phyloP scores from a whole-genome alignment of 2,797 vertebrate genomes.

The Notoglanidium macrostoma region DNA sequence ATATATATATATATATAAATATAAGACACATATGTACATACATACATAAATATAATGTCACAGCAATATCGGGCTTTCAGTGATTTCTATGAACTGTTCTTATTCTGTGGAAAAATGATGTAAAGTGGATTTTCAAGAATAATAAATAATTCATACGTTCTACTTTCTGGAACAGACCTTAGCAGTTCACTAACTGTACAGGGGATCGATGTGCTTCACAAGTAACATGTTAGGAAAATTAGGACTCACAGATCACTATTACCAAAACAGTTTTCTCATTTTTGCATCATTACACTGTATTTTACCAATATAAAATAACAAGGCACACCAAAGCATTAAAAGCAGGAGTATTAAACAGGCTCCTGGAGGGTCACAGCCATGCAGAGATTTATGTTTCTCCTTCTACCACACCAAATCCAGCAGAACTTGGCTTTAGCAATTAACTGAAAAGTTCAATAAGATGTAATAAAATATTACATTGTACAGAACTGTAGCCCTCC shows the following conservation, averaged over 20 bases:
- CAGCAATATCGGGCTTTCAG: too few relatives aligned
- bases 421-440: neutral
- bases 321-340: slow-evolving; percentile 35
- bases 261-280: neutral
- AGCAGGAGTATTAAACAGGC: neutral
- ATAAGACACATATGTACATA: too few relatives aligned
- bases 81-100: too few relatives aligned
- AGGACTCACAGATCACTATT: slow-evolving; percentile 5
- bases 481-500: neutral
- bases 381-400: neutral
- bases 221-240: slow-evolving; percentile 28
- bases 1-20: too few relatives aligned
- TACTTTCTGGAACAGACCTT: neutral
- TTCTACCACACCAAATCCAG: neutral
- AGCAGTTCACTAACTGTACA: neutral
- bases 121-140: neutral
- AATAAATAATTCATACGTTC: neutral
- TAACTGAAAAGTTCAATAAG: neutral
- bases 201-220: slow-evolving; percentile 37
- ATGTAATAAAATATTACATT: neutral
- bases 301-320: slow-evolving; percentile 22
- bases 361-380: neutral
- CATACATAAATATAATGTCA: too few relatives aligned
- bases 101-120: too few relatives aligned
- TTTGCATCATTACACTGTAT: slow-evolving; percentile 22